Evolutionary conservation across 2,113 vertebrate genomes (phyloP).

Genomic region (Balaeniceps rex): DNA sequence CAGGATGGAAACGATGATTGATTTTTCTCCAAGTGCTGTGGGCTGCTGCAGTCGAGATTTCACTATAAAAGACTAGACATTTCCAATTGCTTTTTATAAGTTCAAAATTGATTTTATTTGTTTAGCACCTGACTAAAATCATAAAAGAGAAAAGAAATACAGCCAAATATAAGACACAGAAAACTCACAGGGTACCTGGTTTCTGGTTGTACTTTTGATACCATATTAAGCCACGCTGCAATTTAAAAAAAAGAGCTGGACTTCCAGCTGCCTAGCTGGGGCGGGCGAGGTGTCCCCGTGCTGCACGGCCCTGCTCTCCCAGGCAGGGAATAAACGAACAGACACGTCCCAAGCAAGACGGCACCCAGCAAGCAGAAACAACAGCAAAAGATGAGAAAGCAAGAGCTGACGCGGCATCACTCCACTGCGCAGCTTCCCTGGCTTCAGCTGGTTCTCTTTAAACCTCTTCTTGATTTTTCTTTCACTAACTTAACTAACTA

Average conservation of each 20-base stretch:
- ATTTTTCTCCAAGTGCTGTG: constrained; percentile 64
- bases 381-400: not conserved
- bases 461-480: not conserved
- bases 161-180: not conserved
- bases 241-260: not conserved
- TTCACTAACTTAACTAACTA: not conserved
- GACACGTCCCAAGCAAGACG: not conserved
- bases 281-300: not conserved
- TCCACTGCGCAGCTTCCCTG: accelerated
- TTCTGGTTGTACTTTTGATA: not conserved
- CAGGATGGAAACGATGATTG: constrained; percentile 69
- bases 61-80: constrained; percentile 67
- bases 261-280: not conserved
- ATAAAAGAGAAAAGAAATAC: constrained; percentile 5
- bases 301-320: not conserved
- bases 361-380: not conserved
- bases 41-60: constrained; percentile 63
- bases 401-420: not conserved
- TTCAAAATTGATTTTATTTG: constrained; percentile 72
- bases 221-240: not conserved
- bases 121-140: constrained; percentile 49
- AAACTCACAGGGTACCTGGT: not conserved
- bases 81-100: constrained; percentile 72
- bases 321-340: not conserved
- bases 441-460: not conserved